phyloP scores from a whole-genome alignment of 1,140 invertebrate genomes.

The Glomeris maerens region DNA sequence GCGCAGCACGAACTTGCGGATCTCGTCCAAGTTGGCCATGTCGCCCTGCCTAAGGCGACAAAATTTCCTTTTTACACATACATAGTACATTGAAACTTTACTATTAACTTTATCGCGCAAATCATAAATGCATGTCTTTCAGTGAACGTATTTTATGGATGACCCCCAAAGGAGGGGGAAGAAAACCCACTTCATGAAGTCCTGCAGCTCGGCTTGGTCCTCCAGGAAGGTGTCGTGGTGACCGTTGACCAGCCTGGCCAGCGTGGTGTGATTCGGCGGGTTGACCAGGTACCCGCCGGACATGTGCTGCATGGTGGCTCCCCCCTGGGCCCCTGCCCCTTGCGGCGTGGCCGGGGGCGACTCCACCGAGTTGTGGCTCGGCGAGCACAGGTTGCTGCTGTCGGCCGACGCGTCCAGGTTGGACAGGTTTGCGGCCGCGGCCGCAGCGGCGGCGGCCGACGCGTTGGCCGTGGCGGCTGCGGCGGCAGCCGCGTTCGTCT shows the following conservation, averaged over 20 bases:
- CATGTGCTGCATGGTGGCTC: slow-evolving; percentile 15
- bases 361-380: slow-evolving; percentile 15
- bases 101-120: no score
- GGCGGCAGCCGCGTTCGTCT: neutral
- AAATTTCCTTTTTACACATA: slow-evolving; percentile 3
- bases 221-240: slow-evolving; percentile 20
- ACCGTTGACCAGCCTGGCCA: slow-evolving; percentile 17
- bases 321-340: no score
- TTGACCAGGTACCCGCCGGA: slow-evolving; percentile 5
- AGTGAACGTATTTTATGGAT: no score
- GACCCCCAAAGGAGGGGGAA: no score
- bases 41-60: slow-evolving; percentile 24
- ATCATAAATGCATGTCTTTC: no score
- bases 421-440: no score
- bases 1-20: slow-evolving; percentile 26
- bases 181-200: slow-evolving; percentile 21
- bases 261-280: slow-evolving; percentile 15
- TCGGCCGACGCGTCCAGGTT: slow-evolving; percentile 8
- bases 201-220: slow-evolving; percentile 21
- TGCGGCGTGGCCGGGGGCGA: slow-evolving; percentile 18
- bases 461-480: slow-evolving; percentile 2
- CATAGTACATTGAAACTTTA: no score
- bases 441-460: no score
- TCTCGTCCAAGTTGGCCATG: slow-evolving; percentile 24
- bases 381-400: slow-evolving; percentile 6